Percentiles rank a stretch among this genome's conserved stretches.
phyloP scores from a whole-genome alignment of 1,140 invertebrate genomes.

The Drosophila nigromelanica region DNA sequence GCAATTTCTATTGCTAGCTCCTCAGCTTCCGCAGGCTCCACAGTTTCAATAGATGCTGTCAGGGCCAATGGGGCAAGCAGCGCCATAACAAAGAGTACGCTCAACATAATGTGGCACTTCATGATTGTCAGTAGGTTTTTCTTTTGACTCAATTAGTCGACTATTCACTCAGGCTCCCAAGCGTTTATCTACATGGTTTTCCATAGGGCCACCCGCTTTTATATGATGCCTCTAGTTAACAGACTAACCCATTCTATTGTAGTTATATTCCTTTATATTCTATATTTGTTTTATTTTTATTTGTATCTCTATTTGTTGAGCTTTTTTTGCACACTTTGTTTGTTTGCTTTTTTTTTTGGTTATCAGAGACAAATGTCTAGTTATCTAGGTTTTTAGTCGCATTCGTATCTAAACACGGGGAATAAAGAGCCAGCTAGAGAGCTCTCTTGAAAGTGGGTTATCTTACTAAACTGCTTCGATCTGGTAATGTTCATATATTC shows the following conservation, averaged over 20 bases:
- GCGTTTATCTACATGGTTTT: constrained; percentile 9
- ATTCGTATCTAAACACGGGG: too few relatives aligned
- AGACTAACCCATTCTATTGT: not conserved
- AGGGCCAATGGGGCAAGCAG: constrained; percentile 18
- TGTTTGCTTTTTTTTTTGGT: constrained; percentile 14
- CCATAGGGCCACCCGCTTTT: constrained; percentile 13
- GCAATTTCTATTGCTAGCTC: not conserved
- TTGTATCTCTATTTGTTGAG: not conserved
- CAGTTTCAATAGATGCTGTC: not conserved
- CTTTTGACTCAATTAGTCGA: too few relatives aligned
- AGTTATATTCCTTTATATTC: not conserved
- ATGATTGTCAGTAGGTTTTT: not conserved
- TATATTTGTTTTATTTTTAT: not conserved
- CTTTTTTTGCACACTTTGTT: constrained; percentile 35
- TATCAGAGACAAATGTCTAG: constrained; percentile 18
- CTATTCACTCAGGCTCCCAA: not conserved
- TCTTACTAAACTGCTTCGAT: constrained; percentile 32
- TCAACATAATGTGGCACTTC: constrained; percentile 37
- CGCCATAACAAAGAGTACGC: constrained; percentile 16
- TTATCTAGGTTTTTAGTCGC: not conserved
- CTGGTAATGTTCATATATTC: too few relatives aligned
- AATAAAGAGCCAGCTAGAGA: not conserved
- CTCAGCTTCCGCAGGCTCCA: not conserved
- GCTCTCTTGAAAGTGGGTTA: constrained; percentile 30
- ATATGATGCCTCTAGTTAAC: constrained; percentile 9